Evolutionary conservation across 2,888 invertebrate genomes (phyloP), one percentile per base, ranked within the genome.

Genomic region (Pristionchus maxplancki): DNA sequence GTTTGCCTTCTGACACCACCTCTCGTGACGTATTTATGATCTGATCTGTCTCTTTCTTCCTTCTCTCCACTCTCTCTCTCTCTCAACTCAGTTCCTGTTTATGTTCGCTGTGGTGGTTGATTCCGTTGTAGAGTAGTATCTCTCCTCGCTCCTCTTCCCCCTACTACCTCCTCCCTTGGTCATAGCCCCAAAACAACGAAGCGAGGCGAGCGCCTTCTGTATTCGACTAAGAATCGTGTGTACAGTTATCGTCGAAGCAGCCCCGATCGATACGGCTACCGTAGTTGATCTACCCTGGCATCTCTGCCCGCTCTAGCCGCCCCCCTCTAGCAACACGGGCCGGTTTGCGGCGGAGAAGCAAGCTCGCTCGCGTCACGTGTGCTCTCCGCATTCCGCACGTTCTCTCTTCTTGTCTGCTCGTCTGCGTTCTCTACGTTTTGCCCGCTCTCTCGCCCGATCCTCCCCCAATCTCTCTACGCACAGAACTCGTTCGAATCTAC

Each of bases 121-220:
- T 78, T 78, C 78, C 44, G 78, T 78, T 78, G 78, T 78, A 78
- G 78, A 71, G 78, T 48, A 78, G 78, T 78, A 78, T 78, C 78
- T 78, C 74, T 24, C n/a, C 62, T 62, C 62, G 6, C 62, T 67
- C 78, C 28, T 48, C 78, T 78, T 48, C 74, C 44, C n/a, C 44
- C 78, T 78, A 78, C 78, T 40, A 40, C 74, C 64, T 67, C 64
- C 78, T 40, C 40, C 74, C 44, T 11, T 78, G 78, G 78, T 78
- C 78, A 78, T 78, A 78, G 78, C 78, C 78, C 78, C 78, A 78
- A 78, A 78, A 78, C 78, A 78, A 78, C 71, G 64, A n/a, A n/a
- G n/a, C n/a, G n/a, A n/a, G n/a, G n/a, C n/a, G n/a, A 6, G 44
- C 44, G 78, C 78, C 78, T 78, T 78, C 78, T 78, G 78, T 78